Evolutionary conservation across 2,888 invertebrate species (phyloP), one percentile per base, ranked within the genome.

Genomic region (Scelioninae gen. 1): DNA sequence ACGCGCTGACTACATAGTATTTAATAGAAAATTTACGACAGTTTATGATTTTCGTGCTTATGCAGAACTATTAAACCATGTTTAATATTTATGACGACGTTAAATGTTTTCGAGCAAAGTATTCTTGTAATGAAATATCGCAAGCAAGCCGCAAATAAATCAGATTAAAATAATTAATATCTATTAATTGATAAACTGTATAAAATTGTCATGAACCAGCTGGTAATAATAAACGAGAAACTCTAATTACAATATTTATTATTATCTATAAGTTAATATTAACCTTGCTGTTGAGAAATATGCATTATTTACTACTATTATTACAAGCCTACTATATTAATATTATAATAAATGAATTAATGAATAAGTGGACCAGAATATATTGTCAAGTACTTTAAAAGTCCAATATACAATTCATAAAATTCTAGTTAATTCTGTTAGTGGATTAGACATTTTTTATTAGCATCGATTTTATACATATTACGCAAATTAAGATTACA

Each of bases 281-380:
- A 23, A 29, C 40, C 40, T 68, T 55, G 55, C 45, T 68, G 38
- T 55, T 68, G 32, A 16, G 31, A 60, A 31, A 45, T 10, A 55
- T 68, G 68, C 68, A 68, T 68, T 68, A 68, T 55, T 68, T 10
- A 68, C 55, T 68, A 55, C 68, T 55, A 38, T 51, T 51, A 65
- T 49, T n/a, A 51, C 7, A 40, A 49, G 49, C 49, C 49, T 49
- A 49, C 23, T 51, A 29, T 29, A 29, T 51, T 51, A 51, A 51
- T 51, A 23, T 2, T 2, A 43, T 43, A 11, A 47, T 29, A 51
- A 11, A 13, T 29, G 29, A 51, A 51, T 51, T 10, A 5, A 29
- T 11, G 29, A 51, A 51, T 29, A 51, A 51, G 51, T 51, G 51
- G 51, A 51, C 51, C 23, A 29, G 51, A 51, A 51, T 51, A 29